Percentiles rank a stretch among this genome's conserved stretches.
Conservation (phyloP, 2,888 invertebrate genomes). For the Cloeon dipterum region DNA sequence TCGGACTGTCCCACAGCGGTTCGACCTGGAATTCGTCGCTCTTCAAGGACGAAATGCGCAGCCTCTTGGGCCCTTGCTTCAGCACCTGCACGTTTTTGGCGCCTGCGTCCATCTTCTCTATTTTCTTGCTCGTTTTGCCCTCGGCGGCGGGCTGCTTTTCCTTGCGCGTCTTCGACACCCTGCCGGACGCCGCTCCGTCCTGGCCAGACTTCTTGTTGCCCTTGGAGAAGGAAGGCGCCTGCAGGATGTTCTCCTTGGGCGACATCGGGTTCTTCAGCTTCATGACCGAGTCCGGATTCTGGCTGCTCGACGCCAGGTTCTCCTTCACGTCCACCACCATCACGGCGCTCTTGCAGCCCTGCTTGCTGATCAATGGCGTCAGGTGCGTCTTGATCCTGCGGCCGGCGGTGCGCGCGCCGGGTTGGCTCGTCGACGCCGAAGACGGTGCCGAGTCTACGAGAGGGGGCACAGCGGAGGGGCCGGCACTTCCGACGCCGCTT, state of each 20-base stretch:
- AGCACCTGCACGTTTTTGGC: neutral
- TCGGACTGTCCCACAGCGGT: too few species aligned
- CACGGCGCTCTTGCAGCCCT: neutral
- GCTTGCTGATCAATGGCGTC: neutral
- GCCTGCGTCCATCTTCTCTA: neutral
- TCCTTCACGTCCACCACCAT: neutral
- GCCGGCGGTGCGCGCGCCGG: neutral
- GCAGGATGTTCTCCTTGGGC: neutral
- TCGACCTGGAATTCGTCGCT: too few species aligned
- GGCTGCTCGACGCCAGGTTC: neutral
- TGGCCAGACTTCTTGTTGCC: neutral
- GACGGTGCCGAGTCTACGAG: too few species aligned
- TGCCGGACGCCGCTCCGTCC: neutral
- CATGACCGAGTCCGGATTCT: neutral
- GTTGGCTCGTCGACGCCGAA: too few species aligned
- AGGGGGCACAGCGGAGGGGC: neutral
- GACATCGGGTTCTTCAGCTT: slow-evolving; percentile 1
- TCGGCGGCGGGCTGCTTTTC: too few species aligned
- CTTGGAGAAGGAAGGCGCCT: neutral
- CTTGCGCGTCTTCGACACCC: neutral
- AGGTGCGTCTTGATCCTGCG: neutral
- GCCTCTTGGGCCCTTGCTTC: neutral
- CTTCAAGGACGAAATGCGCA: neutral
- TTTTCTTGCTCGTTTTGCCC: neutral
- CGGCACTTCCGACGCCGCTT: neutral